phyloP scores from a whole-genome alignment of 2,113 vertebrate species.

The Melanerpes formicivorus region DNA sequence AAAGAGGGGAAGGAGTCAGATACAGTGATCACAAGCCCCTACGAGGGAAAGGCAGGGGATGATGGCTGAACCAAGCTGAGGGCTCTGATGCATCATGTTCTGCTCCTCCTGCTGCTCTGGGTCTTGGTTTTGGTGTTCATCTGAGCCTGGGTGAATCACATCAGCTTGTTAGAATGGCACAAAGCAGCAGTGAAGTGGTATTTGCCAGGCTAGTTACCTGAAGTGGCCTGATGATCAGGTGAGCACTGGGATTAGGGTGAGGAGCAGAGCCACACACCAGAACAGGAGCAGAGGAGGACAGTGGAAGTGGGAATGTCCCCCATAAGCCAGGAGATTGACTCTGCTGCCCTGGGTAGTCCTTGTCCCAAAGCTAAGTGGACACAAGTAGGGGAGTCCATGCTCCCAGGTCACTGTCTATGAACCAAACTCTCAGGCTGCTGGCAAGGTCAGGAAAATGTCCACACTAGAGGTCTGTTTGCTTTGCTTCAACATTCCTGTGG shows the following conservation, averaged over 20 bases:
- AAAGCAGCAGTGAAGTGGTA: not conserved
- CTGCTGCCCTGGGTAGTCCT: not conserved
- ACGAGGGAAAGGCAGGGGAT: not conserved
- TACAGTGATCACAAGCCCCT: not conserved
- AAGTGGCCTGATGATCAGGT: not conserved
- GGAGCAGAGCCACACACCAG: not conserved
- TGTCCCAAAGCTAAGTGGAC: not conserved
- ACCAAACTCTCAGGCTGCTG: not conserved
- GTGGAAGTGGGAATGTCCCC: not conserved
- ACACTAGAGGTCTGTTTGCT: not conserved
- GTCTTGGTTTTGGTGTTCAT: not conserved
- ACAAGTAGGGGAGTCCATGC: rapidly evolving
- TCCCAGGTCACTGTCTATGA: not conserved
- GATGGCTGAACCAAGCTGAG: not conserved
- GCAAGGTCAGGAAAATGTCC: not conserved
- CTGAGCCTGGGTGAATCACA: not conserved
- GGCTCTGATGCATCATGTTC: not conserved
- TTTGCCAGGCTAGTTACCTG: not conserved
- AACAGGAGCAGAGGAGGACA: not conserved
- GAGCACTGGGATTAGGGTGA: not conserved
- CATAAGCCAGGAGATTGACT: not conserved
- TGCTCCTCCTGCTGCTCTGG: not conserved
- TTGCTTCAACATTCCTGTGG: not conserved
- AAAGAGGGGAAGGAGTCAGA: not conserved
- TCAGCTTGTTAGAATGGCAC: not conserved